Evolutionary conservation across 2,113 vertebrate genomes (phyloP), one percentile per base, ranked within the genome.

Genomic region (Albula goreensis): DNA sequence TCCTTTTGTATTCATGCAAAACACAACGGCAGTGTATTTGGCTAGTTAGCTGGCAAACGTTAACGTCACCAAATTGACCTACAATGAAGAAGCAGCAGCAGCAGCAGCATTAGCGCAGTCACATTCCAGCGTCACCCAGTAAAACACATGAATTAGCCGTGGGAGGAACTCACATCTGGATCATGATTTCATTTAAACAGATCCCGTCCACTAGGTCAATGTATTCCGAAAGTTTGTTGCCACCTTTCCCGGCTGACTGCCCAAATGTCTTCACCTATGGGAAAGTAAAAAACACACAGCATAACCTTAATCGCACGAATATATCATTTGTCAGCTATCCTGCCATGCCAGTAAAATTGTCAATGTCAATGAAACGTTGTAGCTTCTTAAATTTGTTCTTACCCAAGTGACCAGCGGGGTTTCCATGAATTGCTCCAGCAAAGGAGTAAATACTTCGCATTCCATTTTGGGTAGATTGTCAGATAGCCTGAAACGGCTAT

Each of bases 341-440:
- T 41, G 31, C 31, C 31, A 41, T 0, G 70, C 6, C n/a, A 10
- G n/a, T n/a, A 6, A 6, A 74, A 31, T 25, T 25, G 31, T 22
- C 70, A 25, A 10, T 74, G 5, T 74, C n/a, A 70, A n/a, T 70
- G 4, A 74, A 74, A 74, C 31, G 8, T 10, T 74, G 8, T 25
- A 74, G 10, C 9, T 19, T 10, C 1, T 56, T 56, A 56, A 56
- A 9, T 56, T 31, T 31, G 22, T 3, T 78, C 97, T 98, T 95
- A 99, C 98, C 98, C 98, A 99, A 93, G 97, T 98, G 92, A 99
- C 98, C 92, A 99, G 94, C 85, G 98, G 97, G 89, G 97, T 97
- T 90, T 95, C 95, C 97, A 99, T 95, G 86, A 99, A 99, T 92
- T 98, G 96, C 94, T 99, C 98, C 94, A 99, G 89, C 88, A 98